Evolutionary conservation across 1,140 invertebrate species (phyloP), one percentile per base, ranked within the genome.

Genomic region (Thaumetopoea pityocampa): DNA sequence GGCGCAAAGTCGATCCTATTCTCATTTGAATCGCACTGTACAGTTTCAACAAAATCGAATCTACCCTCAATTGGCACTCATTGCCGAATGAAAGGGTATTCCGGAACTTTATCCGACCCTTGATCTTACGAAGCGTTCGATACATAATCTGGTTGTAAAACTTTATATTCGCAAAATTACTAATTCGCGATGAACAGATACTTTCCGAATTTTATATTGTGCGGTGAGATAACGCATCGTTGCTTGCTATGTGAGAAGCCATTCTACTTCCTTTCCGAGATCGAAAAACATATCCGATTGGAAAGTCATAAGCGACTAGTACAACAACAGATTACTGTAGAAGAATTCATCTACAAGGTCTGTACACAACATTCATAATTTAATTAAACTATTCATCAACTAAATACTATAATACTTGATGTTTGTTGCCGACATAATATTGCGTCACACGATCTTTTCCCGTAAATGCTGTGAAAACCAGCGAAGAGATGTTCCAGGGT

Each of bases 261-360:
- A 4, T 70, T 66, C 28, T 18, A 48, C 4, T 6, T n/a, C 24
- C 19, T 44, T 16, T 20, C 35, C 8, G 44, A 58, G 14, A 45
- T 72, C 7, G 66, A 72, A n/a, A 74, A 61, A 27, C 73, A 78
- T 26, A 50, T 74, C 2, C 54, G 64, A 8, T 77, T 65, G 69
- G 63, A 65, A 24, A 55, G 62, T 10, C 72, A 77, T 17, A 62
- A 62, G 15, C 57, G 57, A 19, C 24, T 5, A 4, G 1, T 69
- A 2, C 69, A 69, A 44, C 33, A 11, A 1, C 53, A 56, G 46
- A 43, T 22, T 56, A 11, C 20, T 15, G 57, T 37, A 20, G 57
- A 62, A 18, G 60, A 78, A 10, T 49, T n/a, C n/a, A 65, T 78
- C 30, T 60, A 47, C 12, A 74, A 74, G 68, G 73, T 72, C 44